Evolutionary conservation across 2,113 vertebrate species (phyloP).

Genomic region (Porphyrio hochstetteri): DNA sequence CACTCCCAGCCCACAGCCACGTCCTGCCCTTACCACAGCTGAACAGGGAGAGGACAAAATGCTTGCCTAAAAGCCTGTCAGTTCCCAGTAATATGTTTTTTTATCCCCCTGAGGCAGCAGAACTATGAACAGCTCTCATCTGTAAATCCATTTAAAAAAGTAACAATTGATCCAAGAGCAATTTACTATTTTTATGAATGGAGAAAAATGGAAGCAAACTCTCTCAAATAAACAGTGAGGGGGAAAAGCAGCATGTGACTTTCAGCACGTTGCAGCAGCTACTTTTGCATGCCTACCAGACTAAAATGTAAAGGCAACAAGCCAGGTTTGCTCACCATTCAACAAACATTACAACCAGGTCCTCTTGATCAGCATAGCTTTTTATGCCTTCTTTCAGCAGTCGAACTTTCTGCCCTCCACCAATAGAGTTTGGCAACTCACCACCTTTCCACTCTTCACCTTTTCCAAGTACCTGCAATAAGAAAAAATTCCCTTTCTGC

Average conservation of each 20-base stretch:
- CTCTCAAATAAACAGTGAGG: neutral
- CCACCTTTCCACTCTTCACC: conserved; percentile 92
- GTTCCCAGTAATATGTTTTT: neutral
- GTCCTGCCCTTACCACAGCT: neutral
- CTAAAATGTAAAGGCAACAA: neutral
- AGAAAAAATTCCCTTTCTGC: neutral
- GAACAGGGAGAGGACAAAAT: neutral
- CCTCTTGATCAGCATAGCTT: conserved; percentile 81
- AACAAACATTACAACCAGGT: conserved; percentile 87
- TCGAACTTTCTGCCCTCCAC: conserved; percentile 95
- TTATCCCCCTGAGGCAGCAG: neutral
- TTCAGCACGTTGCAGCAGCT: neutral
- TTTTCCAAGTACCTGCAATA: conserved; percentile 87
- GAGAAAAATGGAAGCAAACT: neutral
- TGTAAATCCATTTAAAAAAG: neutral
- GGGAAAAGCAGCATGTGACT: neutral
- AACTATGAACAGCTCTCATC: neutral
- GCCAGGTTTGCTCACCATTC: conserved; percentile 85
- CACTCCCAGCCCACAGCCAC: neutral
- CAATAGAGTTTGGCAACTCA: conserved; percentile 86
- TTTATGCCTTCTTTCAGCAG: conserved; percentile 89
- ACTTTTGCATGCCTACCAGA: neutral
- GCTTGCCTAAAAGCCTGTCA: neutral
- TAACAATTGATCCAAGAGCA: neutral
- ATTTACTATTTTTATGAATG: conserved; percentile 24